Evolutionary conservation across 2,888 invertebrate genomes (phyloP), one percentile per base, ranked within the genome.

Genomic region (Ligdia adustata): DNA sequence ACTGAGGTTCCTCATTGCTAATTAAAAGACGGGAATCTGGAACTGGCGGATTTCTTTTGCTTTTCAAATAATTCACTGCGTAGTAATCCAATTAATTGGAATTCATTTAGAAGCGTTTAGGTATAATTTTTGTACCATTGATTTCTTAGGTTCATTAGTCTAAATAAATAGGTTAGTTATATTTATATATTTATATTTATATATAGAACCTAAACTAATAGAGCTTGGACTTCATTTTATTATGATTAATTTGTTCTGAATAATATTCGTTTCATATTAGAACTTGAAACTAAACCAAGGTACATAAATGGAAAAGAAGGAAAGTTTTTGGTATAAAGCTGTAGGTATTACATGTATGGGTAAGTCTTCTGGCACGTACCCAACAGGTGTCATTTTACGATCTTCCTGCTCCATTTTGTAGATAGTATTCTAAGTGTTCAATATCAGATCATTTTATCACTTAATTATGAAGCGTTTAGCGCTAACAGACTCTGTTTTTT

Each of bases 1-100:
- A 52, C 56, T 55, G 53, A 59, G 68, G 66, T 66, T 71, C 66
- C 66, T 71, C 68, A 63, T 62, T 69, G 64, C 59, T 71, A 74
- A 74, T 75, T 73, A 74, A 72, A 70, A 55, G 62, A 55, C 56
- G 46, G 53, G 59, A 63, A 63, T 67, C 61, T 60, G 49, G 57
- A 60, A 48, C n/a, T n/a, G n/a, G n/a, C 60, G 60, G 53, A 60
- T 65, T 65, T 67, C 55, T 60, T 64, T 15, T 31, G 27, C 12
- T n/a, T 15, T 24, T 33, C n/a, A 9, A 26, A 28, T 27, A 42
- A 34, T 16, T 12, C 18, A 13, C 13, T 29, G 11, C 15, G 15
- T 7, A 37, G 26, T 37, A 11, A 7, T 26, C 15, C 11, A 16
- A 27, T 26, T 37, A 15, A 37, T n/a, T 27, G 11, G 27, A 22